phyloP scores from a whole-genome alignment of 1,140 invertebrate genomes.

The Trichogramma pretiosum region DNA sequence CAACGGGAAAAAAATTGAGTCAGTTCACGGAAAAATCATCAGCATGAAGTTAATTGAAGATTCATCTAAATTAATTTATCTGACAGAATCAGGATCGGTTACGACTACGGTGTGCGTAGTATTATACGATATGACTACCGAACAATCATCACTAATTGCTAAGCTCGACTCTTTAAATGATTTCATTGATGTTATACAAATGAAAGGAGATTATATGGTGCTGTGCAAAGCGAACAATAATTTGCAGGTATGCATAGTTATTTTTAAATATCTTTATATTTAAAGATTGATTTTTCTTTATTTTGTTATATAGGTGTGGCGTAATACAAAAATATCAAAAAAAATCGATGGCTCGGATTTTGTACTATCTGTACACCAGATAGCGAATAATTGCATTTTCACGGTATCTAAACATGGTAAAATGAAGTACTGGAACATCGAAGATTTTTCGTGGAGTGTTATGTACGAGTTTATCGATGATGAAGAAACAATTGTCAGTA shows the following conservation, averaged over 20 bases:
- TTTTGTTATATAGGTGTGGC: slow-evolving; percentile 20
- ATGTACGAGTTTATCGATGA: slow-evolving; percentile 10
- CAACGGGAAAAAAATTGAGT: slow-evolving; percentile 21
- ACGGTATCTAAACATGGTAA: slow-evolving; percentile 28
- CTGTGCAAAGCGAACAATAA: slow-evolving; percentile 24
- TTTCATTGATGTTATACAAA: slow-evolving; percentile 26
- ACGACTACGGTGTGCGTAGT: too few relatives aligned
- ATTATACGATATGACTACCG: slow-evolving; percentile 24
- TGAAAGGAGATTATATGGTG: slow-evolving; percentile 21
- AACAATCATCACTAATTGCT: slow-evolving; percentile 16
- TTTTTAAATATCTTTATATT: not conserved
- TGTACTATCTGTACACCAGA: slow-evolving; percentile 27
- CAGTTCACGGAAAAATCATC: slow-evolving; percentile 28
- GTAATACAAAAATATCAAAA: slow-evolving; percentile 9
- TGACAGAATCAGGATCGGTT: slow-evolving; percentile 25
- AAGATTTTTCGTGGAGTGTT: slow-evolving; percentile 21
- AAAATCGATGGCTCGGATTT: slow-evolving; percentile 22
- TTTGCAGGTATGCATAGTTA: slow-evolving; percentile 25
- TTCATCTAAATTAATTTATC: slow-evolving; percentile 28
- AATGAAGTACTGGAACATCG: slow-evolving; percentile 29
- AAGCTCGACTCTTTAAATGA: slow-evolving; percentile 18
- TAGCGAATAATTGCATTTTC: slow-evolving; percentile 24
- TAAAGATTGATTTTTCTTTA: too few relatives aligned
- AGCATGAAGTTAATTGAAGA: slow-evolving; percentile 28
- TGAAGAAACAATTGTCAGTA: slow-evolving; percentile 22